These are phyloP conservation scores for Chunga burmeisteri DNA, from an alignment of 2,113 vertebrate species.

Conservation along the genomic window DNA sequence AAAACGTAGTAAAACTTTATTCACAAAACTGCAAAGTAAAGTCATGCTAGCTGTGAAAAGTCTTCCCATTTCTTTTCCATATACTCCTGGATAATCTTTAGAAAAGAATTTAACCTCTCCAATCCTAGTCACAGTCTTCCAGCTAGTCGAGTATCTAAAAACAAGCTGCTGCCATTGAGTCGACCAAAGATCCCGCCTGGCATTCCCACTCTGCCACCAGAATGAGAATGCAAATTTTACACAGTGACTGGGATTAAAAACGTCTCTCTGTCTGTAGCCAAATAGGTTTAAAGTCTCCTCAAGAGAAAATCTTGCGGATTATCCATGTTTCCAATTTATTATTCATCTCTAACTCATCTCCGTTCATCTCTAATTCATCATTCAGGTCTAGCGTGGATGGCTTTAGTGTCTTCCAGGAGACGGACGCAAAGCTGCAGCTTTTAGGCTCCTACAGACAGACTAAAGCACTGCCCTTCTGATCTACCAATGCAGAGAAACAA, in stretches of 20 bases:
- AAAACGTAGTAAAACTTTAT: background rate
- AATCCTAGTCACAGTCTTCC: background rate
- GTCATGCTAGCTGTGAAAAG: background rate
- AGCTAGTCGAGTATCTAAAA: background rate
- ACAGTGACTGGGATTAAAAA: background rate
- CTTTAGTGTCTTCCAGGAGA: background rate
- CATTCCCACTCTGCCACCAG: background rate
- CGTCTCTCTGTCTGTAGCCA: background rate
- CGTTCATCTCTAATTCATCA: background rate
- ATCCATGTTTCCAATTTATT: constrained; percentile 35
- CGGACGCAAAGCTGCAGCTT: background rate
- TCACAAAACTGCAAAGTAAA: background rate
- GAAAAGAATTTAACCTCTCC: background rate
- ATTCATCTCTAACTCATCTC: background rate
- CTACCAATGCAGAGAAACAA: too few species aligned
- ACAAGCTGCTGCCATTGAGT: background rate
- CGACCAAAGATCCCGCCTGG: background rate
- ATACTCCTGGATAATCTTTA: background rate
- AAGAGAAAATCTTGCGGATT: constrained; percentile 41
- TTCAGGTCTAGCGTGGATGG: background rate
- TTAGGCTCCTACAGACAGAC: background rate
- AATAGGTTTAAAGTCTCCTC: constrained; percentile 24
- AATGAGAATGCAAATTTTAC: background rate
- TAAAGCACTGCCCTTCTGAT: background rate
- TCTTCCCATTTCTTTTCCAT: background rate